Evolutionary conservation across 2,888 invertebrate genomes (phyloP), one percentile per base, ranked within the genome.

Genomic region (Meghimatium bilineatum): DNA sequence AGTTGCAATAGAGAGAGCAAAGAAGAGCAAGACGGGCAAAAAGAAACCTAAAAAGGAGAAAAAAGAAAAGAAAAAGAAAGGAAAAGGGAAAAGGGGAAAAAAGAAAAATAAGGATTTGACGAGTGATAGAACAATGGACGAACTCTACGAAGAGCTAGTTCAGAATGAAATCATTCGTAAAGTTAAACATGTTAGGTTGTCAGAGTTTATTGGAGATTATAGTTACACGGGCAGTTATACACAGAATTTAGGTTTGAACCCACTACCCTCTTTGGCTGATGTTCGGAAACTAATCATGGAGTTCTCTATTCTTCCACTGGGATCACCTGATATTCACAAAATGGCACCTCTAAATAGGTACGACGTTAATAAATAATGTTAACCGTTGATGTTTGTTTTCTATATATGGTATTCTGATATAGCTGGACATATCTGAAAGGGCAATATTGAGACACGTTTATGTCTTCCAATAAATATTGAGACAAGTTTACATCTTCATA

Each of bases 1-100:
- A 94, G 95, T 96, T 87, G 97, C 83, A n/a, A 84, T 76, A 32
- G 81, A 84, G 12, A 38, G 56, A 14, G 60, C 71, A 20, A 44
- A 44, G 44, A 72, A 23, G 32, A 66, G 10, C 10, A 82, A 82
- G 32, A 23, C 0, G 49, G 38, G n/a, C 6, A 81, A 84, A 32
- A 17, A 75, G 60, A 23, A 63, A 69, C 8, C 14, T 17, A 14
- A 56, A 69, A 32, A 66, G 29, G 26, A 8, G n/a, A 23, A 78
- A 78, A 49, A 52, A 72, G 17, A 34, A 44, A 63, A 80, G 80
- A 60, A 56, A n/a, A 34, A 38, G 26, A 63, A 63, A n/a, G 23
- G 23, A 5, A 8, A n/a, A n/a, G 79, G 49, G 36, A 67, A 75
- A 20, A 38, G 69, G 1, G 66, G 63, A 44, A 67, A 56, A 26